These are phyloP conservation scores for Leuciscus waleckii DNA, from an alignment of 2,797 vertebrate species.

Conservation along the genomic window DNA sequence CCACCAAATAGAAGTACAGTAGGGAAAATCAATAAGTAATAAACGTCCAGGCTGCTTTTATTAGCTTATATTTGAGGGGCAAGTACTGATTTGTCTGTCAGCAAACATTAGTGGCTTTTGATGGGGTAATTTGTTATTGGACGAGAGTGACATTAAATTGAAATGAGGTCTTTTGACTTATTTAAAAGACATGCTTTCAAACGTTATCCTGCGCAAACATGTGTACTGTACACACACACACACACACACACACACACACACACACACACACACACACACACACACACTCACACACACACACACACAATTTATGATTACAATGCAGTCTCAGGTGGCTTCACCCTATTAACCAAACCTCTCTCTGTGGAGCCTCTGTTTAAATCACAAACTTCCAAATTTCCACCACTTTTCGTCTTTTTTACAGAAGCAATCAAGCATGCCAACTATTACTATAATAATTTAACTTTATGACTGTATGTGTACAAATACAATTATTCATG, in stretches of 20 bases:
- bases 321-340: conserved; percentile 12
- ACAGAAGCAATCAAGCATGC: not conserved
- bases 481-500: not conserved
- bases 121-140: not conserved
- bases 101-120: conserved; percentile 18
- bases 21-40: conserved; percentile 42
- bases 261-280: no score
- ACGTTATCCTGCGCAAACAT: not conserved
- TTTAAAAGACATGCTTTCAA: conserved; percentile 4
- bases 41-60: conserved; percentile 5
- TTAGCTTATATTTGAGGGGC: conserved; percentile 35
- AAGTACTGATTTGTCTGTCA: conserved; percentile 24
- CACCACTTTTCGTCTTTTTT: not conserved
- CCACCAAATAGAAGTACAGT: not conserved
- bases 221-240: not conserved
- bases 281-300: no score
- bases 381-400: not conserved
- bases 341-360: not conserved
- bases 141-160: not conserved
- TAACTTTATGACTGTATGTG: not conserved
- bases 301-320: not conserved
- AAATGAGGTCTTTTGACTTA: not conserved
- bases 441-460: not conserved
- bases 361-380: not conserved
- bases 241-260: no score